These are phyloP conservation scores for Melipona bicolor DNA, from an alignment of 2,888 invertebrate genomes.

Conservation along the genomic window DNA sequence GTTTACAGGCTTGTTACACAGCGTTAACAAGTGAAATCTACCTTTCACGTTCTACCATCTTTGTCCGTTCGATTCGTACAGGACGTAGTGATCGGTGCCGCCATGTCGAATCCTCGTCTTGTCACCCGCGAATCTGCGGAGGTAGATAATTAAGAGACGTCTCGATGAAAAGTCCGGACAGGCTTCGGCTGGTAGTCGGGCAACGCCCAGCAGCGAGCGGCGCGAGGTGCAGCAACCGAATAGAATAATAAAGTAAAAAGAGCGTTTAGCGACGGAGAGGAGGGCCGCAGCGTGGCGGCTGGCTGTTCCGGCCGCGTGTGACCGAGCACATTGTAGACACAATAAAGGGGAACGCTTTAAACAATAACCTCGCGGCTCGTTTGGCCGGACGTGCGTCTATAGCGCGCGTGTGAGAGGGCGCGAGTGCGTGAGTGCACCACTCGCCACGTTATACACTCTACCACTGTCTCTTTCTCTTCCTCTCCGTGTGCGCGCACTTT, in stretches of 20 bases:
- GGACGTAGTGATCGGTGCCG: rapidly evolving
- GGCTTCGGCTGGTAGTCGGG: conserved; percentile 16
- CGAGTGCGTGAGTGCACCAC: conserved; percentile 33
- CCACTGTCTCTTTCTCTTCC: background rate
- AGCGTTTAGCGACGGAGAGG: conserved; percentile 54
- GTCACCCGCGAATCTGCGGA: rapidly evolving
- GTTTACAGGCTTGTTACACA: no score
- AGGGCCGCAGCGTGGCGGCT: conserved; percentile 38
- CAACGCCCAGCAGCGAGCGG: conserved; percentile 40
- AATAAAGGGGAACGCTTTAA: conserved; percentile 80
- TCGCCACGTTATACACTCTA: background rate
- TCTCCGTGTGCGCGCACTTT: background rate
- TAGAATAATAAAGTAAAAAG: conserved; percentile 61
- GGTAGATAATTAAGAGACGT: background rate
- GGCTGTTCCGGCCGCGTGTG: conserved; percentile 75
- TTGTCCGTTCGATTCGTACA: no score
- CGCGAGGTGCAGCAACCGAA: conserved; percentile 46
- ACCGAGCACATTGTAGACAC: conserved; percentile 78
- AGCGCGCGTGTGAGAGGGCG: conserved; percentile 56
- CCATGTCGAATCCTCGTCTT: background rate
- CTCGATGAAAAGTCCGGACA: background rate
- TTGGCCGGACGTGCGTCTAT: conserved; percentile 77
- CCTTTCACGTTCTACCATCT: no score
- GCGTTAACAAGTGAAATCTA: no score
- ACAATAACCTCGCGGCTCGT: conserved; percentile 77